Base-by-base conservation (phyloP, 1,140 invertebrate genomes). In the Ceratina calcarata region DNA sequence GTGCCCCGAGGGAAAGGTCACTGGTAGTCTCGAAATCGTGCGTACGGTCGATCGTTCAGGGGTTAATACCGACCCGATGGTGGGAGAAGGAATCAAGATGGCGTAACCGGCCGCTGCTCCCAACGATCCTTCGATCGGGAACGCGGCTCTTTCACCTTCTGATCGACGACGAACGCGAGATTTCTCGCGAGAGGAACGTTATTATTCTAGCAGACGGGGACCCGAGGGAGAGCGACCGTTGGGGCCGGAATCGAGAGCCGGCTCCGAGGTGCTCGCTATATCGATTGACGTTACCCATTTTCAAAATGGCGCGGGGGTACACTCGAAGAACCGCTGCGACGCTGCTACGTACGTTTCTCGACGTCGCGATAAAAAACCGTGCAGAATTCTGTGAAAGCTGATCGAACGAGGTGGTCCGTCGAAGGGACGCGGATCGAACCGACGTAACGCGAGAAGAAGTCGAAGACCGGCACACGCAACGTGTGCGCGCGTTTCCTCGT, bases 301-400 rank as follows among this genome's bases (percentile, higher is more conserved):
- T 90, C 91, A 92, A 92, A 91, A 92, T 92, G 91, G 90, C 91
- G 91, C 86, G 87, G 82, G 80, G 86, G 75, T 81, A 84, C 49
- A 64, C 83, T 75, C 83, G 70, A 61, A 65, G 83, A 86, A 82
- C 85, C 8, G 32, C 18, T 24, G 13, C 18, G 15, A 20, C 22
- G 18, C 65, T 22, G 8, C 20, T 27, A 27, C 24, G 16, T 16
- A 57, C 55, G 55, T 57, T 22, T n/a, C 16, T 7, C 20, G 20
- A 20, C 57, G 4, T 16, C 13, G 20, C 64, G 32, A 58, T 20
- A 10, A 27, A 15, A 18, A 37, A 51, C 0, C 0, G 51, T 22
- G 45, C 20, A 22, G 45, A 51, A n/a, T 55, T 55, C 18, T 1
- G 15, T 10, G 3, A 10, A 45, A 45, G 2, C 32, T 10, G 6